Evolutionary conservation across 2,113 vertebrate species (phyloP).

Genomic region (Strix uralensis): DNA sequence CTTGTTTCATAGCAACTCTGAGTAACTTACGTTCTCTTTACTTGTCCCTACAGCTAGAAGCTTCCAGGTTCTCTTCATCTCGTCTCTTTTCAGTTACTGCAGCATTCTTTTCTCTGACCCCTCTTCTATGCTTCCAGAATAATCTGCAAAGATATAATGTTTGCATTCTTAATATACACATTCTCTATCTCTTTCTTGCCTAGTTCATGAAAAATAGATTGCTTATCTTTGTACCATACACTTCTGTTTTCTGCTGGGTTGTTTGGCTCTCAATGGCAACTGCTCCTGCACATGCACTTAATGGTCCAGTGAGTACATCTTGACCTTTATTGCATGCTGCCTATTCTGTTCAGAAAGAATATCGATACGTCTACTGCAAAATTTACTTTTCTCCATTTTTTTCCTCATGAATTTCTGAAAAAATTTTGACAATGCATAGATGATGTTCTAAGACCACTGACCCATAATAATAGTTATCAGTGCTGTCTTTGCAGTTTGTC

Average conservation of each 20-base stretch:
- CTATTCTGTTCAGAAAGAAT: neutral
- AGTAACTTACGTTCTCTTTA: neutral
- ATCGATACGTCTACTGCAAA: neutral
- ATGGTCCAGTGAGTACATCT: neutral
- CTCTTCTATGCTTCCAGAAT: neutral
- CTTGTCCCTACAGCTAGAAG: neutral
- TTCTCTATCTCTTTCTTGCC: neutral
- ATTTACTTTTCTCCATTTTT: neutral
- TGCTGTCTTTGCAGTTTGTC: neutral
- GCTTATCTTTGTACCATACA: neutral
- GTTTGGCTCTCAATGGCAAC: neutral
- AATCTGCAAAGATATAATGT: neutral
- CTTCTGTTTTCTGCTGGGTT: neutral
- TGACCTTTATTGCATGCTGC: neutral
- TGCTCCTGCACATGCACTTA: neutral
- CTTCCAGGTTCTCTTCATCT: neutral
- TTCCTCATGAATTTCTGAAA: neutral
- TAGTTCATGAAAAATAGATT: neutral
- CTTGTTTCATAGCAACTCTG: neutral
- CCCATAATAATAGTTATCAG: neutral
- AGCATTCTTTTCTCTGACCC: neutral
- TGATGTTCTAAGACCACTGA: neutral
- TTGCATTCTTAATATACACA: neutral
- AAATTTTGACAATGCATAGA: accelerated
- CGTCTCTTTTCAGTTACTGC: neutral